Conservation (phyloP, 2,888 invertebrate genomes). For the Ennomos fuscantarius region DNA sequence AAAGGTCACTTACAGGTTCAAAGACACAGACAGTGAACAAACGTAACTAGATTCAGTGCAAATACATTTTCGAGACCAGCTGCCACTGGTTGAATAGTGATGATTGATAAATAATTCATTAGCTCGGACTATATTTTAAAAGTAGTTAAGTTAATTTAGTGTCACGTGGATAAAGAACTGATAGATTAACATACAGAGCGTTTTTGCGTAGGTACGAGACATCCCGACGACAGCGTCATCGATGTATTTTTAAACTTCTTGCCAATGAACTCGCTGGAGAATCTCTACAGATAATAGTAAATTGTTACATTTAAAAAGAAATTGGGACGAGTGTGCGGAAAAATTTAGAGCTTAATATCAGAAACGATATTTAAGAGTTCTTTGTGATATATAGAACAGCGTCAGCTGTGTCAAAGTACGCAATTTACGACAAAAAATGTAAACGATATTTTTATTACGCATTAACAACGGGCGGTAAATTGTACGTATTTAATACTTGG, state of each 20-base stretch:
- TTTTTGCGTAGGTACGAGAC: slow-evolving; percentile 6
- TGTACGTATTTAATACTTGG: slow-evolving; percentile 18
- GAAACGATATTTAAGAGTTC: slow-evolving; percentile 1
- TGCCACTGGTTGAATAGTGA: slow-evolving; percentile 2
- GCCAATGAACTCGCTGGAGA: slow-evolving; percentile 54
- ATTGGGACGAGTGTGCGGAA: slow-evolving; percentile 33
- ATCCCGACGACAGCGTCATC: slow-evolving; percentile 3
- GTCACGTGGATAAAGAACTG: slow-evolving; percentile 4
- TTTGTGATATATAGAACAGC: neutral
- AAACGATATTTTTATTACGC: slow-evolving; percentile 16
- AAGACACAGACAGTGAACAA: slow-evolving; percentile 1
- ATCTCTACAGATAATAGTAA: slow-evolving; percentile 1
- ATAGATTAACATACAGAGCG: neutral
- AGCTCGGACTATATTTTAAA: neutral
- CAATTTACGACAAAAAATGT: slow-evolving; percentile 19
- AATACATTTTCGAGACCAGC: slow-evolving; percentile 7
- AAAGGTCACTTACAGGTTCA: slow-evolving; percentile 9
- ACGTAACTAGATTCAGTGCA: slow-evolving; percentile 5
- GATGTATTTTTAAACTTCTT: slow-evolving; percentile 62
- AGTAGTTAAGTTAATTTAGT: neutral
- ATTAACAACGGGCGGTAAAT: slow-evolving; percentile 18
- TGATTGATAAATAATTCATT: slow-evolving; percentile 19
- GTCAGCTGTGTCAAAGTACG: slow-evolving; percentile 8
- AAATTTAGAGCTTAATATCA: slow-evolving; percentile 21
- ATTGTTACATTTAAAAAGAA: slow-evolving; percentile 13